Evolutionary conservation across 2,797 vertebrate species (phyloP).

Genomic region (Fratercula arctica): DNA sequence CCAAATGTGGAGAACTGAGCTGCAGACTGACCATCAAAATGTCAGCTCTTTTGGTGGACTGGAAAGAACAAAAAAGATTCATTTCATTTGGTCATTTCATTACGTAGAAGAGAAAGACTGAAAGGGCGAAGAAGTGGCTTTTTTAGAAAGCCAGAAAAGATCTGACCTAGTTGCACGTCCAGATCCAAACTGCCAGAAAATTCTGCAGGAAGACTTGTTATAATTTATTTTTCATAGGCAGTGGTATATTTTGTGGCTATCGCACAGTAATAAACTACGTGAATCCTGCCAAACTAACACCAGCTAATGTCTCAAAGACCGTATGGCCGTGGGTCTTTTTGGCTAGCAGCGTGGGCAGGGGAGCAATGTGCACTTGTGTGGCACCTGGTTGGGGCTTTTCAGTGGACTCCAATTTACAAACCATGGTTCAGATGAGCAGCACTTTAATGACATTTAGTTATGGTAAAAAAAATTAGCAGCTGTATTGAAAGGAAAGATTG

Average conservation of each 20-base stretch:
- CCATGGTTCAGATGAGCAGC: not conserved
- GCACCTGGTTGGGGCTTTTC: not conserved
- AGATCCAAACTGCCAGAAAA: conserved; percentile 6
- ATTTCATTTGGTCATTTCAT: not conserved
- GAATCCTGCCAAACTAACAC: not conserved
- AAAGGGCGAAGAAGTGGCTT: not conserved
- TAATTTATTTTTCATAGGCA: not conserved
- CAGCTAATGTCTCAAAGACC: not conserved
- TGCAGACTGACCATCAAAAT: not conserved
- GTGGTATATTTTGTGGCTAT: not conserved
- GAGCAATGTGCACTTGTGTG: not conserved
- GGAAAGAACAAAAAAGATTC: not conserved
- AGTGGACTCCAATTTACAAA: not conserved
- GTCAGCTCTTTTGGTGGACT: not conserved
- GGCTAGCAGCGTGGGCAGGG: not conserved
- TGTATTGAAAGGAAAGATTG: conserved; percentile 11
- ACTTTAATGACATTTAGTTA: conserved; percentile 11
- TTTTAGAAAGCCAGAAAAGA: conserved; percentile 32
- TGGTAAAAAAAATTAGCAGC: conserved; percentile 6
- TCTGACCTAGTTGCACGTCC: not conserved
- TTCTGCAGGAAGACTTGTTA: not conserved
- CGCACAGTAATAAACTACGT: not conserved
- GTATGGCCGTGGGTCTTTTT: not conserved
- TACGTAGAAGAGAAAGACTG: not conserved
- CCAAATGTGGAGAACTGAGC: not conserved